These are phyloP conservation scores for Conger conger DNA, from an alignment of 2,113 vertebrate species.

Conservation along the genomic window DNA sequence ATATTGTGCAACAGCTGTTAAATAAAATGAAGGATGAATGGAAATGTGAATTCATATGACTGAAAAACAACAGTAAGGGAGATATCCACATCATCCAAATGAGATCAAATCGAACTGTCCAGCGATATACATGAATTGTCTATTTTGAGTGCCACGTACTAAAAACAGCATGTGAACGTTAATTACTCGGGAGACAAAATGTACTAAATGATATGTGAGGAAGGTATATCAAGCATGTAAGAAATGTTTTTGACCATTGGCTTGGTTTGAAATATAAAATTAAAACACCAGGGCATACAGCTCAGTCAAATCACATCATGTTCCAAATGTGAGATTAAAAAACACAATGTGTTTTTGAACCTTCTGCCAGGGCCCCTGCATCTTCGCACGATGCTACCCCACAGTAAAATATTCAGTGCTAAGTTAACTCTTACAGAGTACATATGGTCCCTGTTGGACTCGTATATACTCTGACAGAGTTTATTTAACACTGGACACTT, in stretches of 20 bases:
- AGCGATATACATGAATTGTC: background rate
- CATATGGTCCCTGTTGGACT: too few relatives aligned
- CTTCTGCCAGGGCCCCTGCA: background rate
- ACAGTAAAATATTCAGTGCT: too few relatives aligned
- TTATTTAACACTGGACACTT: too few relatives aligned
- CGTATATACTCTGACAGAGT: too few relatives aligned
- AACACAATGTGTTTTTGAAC: conserved; percentile 5
- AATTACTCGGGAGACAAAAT: background rate
- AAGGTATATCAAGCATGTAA: background rate
- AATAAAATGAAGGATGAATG: background rate
- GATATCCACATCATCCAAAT: background rate
- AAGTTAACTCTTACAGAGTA: too few relatives aligned
- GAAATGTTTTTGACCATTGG: background rate
- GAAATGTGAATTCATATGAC: background rate
- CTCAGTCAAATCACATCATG: conserved; percentile 1
- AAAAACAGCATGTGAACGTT: background rate
- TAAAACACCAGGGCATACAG: background rate
- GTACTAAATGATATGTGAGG: background rate
- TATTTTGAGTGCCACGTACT: background rate
- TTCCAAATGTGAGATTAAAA: background rate
- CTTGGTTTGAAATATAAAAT: background rate
- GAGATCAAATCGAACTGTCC: background rate
- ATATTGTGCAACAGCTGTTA: background rate
- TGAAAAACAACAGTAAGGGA: background rate
- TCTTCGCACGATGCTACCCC: too few relatives aligned